Percentiles rank a stretch among this genome's conserved stretches.
These are phyloP conservation scores for Heterodera filipjevi DNA, from an alignment of 2,888 invertebrate genomes.

Conservation along the genomic window DNA sequence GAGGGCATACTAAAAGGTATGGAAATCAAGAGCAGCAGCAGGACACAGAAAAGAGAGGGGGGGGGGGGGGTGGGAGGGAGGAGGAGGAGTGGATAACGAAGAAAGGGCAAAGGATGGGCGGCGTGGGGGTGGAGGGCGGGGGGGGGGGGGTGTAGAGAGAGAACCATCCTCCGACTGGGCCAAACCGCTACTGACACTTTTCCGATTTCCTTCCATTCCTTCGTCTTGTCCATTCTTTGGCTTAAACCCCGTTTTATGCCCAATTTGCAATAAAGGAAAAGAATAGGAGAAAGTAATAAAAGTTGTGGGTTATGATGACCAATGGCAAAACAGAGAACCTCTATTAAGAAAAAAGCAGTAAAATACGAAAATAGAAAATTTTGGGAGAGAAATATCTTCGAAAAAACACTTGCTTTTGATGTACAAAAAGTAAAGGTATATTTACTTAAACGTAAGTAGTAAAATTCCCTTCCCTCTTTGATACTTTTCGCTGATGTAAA, in stretches of 20 bases:
- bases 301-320: no score
- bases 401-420: no score
- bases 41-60: not conserved
- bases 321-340: no score
- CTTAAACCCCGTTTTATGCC: not conserved
- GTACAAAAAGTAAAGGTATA: no score
- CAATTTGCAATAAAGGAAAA: not conserved
- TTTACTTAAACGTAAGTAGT: no score
- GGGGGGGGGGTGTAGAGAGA: not conserved
- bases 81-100: not conserved
- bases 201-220: not conserved
- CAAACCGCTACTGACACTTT: conserved; percentile 5
- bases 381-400: no score
- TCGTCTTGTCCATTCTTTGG: not conserved
- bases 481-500: not conserved
- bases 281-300: no score
- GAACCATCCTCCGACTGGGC: not conserved
- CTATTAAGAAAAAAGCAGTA: no score
- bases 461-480: no score
- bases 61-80: not conserved
- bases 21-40: conserved; percentile 17
- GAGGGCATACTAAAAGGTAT: not conserved
- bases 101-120: conserved; percentile 14
- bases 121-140: not conserved
- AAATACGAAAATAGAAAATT: no score